Conservation (phyloP, 2,113 vertebrate species). For the Paedocypris sp. region DNA sequence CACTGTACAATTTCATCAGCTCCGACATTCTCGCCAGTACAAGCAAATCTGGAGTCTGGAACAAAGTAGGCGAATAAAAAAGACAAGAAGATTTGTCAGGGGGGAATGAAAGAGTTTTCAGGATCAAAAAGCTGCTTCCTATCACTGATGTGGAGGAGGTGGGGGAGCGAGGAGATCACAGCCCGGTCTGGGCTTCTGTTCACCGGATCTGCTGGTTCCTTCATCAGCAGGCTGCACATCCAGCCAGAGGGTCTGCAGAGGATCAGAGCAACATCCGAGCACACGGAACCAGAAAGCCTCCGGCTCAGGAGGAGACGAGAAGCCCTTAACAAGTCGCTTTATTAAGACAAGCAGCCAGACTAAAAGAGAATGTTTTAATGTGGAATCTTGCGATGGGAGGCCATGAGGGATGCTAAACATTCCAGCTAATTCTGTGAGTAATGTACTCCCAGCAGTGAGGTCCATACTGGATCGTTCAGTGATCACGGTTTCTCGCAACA, state of each 20-base stretch:
- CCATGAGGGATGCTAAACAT: no score
- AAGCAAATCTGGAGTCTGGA: constrained; percentile 23
- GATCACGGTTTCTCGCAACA: no score
- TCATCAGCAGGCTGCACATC: constrained; percentile 13
- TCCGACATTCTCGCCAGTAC: constrained; percentile 38
- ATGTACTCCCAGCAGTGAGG: no score
- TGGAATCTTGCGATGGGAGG: constrained; percentile 1
- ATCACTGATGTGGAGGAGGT: constrained; percentile 44
- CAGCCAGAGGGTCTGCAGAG: constrained; percentile 1
- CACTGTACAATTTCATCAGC: constrained; percentile 36
- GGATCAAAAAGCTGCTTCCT: constrained; percentile 52
- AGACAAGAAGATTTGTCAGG: constrained; percentile 44
- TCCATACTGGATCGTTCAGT: no score
- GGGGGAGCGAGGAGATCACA: neutral
- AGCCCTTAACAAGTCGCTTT: neutral
- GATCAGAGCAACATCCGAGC: constrained; percentile 23
- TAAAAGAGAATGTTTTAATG: constrained; percentile 26
- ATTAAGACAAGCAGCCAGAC: constrained; percentile 24
- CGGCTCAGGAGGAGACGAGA: neutral
- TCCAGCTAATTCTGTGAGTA: no score
- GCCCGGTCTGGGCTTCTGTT: neutral
- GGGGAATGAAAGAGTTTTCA: constrained; percentile 32
- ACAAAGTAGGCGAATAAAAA: neutral
- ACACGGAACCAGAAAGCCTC: constrained; percentile 1
- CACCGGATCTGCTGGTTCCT: constrained; percentile 2